Percentiles rank a stretch among this genome's conserved stretches.
phyloP scores from a whole-genome alignment of 2,113 vertebrate genomes.

The Corythornis vintsioides region DNA sequence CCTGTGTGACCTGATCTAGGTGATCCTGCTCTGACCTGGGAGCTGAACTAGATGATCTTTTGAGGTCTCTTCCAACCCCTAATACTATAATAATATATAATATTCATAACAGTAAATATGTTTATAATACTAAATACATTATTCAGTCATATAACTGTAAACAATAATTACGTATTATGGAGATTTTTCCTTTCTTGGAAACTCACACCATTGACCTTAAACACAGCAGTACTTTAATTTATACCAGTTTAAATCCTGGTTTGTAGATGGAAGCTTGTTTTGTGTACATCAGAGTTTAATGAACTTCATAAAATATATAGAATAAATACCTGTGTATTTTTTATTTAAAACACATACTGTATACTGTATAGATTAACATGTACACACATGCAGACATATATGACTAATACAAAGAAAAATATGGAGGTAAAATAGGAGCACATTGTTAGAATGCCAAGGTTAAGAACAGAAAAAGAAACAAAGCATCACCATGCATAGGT shows the following conservation, averaged over 20 bases:
- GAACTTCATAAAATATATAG: background rate
- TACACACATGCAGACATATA: fast-evolving
- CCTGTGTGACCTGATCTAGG: too few relatives aligned
- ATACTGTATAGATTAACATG: background rate
- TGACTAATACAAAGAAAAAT: background rate
- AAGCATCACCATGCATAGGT: background rate
- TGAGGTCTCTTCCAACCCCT: too few relatives aligned
- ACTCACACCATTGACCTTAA: background rate
- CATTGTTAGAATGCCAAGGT: background rate
- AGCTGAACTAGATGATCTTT: too few relatives aligned
- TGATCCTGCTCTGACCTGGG: too few relatives aligned
- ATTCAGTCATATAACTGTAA: background rate
- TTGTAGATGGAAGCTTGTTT: background rate
- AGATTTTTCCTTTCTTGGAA: background rate
- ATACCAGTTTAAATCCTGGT: background rate
- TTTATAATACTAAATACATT: background rate
- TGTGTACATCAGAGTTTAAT: background rate
- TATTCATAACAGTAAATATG: background rate
- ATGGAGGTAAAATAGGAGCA: background rate
- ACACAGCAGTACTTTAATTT: background rate
- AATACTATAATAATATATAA: too few relatives aligned
- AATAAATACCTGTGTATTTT: background rate
- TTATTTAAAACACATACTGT: background rate
- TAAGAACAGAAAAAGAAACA: background rate
- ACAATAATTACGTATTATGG: background rate